phyloP scores from a whole-genome alignment of 30 jellyfish, hydroid and myxozoan species.

The Rhopilema esculentum region DNA sequence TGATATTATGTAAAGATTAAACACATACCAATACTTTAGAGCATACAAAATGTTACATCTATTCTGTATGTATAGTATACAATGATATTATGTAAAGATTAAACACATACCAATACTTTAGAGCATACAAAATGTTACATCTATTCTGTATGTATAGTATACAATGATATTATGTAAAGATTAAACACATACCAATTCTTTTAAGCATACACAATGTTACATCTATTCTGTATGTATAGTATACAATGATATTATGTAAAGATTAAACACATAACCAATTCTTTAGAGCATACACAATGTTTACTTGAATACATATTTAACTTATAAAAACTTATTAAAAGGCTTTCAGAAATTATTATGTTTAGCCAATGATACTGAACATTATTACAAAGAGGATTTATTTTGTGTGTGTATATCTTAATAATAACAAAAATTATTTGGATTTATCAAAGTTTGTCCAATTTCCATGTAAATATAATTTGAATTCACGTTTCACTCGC shows the following conservation, averaged over 20 bases:
- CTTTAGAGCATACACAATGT: background rate
- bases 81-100: no score
- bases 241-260: background rate
- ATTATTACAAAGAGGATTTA: background rate
- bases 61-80: no score
- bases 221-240: background rate
- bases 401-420: background rate
- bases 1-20: no score
- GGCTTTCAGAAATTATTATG: background rate
- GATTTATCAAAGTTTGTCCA: background rate
- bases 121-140: no score
- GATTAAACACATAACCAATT: background rate
- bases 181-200: slow-evolving; percentile 20
- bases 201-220: slow-evolving; percentile 24
- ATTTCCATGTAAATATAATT: slow-evolving; percentile 5
- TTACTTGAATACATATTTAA: background rate
- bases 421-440: background rate
- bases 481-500: background rate
- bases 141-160: no score
- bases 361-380: background rate
- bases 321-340: background rate
- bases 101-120: no score
- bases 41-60: no score
- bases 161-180: no score
- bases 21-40: no score